Evolutionary conservation across 2,113 vertebrate species (phyloP).

Genomic region (Xenopus tropicalis): UCB_Xtro_10.0 CM004448.2:102115001-102115500

Average conservation of each 20-base stretch:
- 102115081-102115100: no score
- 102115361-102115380: conserved; percentile 62
- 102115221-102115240: no score
- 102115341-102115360: conserved; percentile 70
- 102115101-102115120: no score
- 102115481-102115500: conserved; percentile 79
- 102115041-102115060: no score
- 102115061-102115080: no score
- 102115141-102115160: no score
- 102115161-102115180: no score
- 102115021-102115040: no score
- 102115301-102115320: conserved; percentile 65
- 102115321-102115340: conserved; percentile 77
- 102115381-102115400: conserved; percentile 68
- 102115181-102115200: no score
- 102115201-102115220: no score
- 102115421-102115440: conserved; percentile 52
- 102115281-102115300: conserved; percentile 61
- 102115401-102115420: conserved; percentile 56
- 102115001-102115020: no score
- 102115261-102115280: conserved; percentile 68
- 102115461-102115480: conserved; percentile 79
- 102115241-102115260: conserved; percentile 66
- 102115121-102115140: no score
- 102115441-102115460: conserved; percentile 64